Evolutionary conservation across 2,888 invertebrate genomes (phyloP), one percentile per base, ranked within the genome.

Genomic region (Fabriciana adippe): DNA sequence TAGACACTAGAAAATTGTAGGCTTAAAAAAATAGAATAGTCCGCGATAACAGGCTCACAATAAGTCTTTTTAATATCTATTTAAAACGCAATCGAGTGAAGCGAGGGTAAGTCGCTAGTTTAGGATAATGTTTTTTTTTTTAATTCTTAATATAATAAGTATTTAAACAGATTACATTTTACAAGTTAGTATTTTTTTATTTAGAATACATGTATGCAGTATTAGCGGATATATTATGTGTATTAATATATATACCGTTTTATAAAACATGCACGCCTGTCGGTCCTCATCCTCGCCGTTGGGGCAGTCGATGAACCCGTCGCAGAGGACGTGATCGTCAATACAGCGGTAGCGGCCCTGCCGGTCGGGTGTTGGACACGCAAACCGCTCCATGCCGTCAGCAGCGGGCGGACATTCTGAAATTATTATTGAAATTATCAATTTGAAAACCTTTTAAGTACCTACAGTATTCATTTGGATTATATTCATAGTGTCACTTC

Each of bases 211-310:
- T 26, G 26, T 6, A 8, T 41, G 35, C 35, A 11, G 35, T 41
- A 41, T 11, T 11, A 41, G 35, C 16, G 51, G 4, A 1, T 21
- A 54, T 60, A 60, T 14, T 2, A 13, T 15, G 51, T 16, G 15
- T n/a, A 31, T 16, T 65, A 41, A 51, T 41, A 59, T 8, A 65
- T 95, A 94, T 93, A 98, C 98, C 95, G 98, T 98, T 95, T 98
- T 98, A 88, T 97, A 98, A 93, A 98, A 98, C 97, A 98, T 97
- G 94, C 98, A 98, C 80, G 97, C 96, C 88, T 97, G 97, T 82
- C 97, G 94, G 85, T 98, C 97, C 87, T 98, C 98, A 86, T 98
- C 98, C 88, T 98, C 98, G 71, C 97, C 97, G 78, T 95, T 95
- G 71, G 98, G 98, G 90, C 98, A 98, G 94, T 98, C 98, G 86